Evolutionary conservation across 2,113 vertebrate genomes (phyloP).

Genomic region (Charina bottae): DNA sequence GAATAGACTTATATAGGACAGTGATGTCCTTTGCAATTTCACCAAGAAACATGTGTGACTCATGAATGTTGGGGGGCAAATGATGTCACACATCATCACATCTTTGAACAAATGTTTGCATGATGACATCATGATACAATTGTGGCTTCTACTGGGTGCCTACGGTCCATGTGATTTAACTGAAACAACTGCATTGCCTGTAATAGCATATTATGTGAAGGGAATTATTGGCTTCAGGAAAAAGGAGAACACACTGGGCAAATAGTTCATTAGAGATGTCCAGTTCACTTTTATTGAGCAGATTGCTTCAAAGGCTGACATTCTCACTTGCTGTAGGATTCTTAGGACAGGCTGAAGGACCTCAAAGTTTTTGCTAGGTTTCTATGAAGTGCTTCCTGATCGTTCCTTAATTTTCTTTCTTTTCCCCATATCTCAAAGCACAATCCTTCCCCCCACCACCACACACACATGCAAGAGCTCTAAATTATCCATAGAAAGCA

Average conservation of each 20-base stretch:
- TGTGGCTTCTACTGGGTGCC: neutral
- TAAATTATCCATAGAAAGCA: slow-evolving; percentile 49
- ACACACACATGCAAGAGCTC: slow-evolving; percentile 6
- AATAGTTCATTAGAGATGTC: neutral
- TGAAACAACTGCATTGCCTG: neutral
- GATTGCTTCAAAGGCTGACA: neutral
- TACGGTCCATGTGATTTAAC: neutral
- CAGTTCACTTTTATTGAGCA: neutral
- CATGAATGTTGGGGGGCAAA: neutral
- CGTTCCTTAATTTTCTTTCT: slow-evolving; percentile 32
- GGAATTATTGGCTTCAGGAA: neutral
- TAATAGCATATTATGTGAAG: neutral
- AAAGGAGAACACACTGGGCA: neutral
- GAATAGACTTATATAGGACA: neutral
- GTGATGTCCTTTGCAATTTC: neutral
- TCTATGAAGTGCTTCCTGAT: neutral
- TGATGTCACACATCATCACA: neutral
- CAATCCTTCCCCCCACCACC: no score
- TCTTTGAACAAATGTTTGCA: neutral
- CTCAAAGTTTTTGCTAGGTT: slow-evolving; percentile 35
- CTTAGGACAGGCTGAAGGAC: slow-evolving; percentile 13
- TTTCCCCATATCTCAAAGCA: slow-evolving; percentile 18
- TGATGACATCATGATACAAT: neutral
- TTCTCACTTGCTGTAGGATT: neutral
- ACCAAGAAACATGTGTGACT: neutral